Evolutionary conservation across 2,888 invertebrate species (phyloP).

Genomic region (Bruchidius siliquastri): DNA sequence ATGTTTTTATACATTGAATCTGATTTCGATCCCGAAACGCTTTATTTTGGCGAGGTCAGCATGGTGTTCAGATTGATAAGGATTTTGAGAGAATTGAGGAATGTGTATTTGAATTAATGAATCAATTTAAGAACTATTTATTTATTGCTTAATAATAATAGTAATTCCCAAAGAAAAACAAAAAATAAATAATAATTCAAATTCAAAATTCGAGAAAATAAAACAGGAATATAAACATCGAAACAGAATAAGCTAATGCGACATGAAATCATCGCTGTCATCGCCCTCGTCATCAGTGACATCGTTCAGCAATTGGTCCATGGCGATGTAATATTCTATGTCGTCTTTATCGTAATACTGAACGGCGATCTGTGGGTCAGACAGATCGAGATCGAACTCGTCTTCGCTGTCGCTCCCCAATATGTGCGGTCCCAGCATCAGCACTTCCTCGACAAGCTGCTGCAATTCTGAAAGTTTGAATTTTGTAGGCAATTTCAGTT

Average conservation of each 20-base stretch:
- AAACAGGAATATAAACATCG: neutral
- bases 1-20: too few species aligned
- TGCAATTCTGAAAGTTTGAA: neutral
- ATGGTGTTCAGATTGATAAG: too few species aligned
- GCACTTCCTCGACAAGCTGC: neutral
- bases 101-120: too few species aligned
- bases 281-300: slow-evolving; percentile 7
- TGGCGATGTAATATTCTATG: slow-evolving; percentile 23
- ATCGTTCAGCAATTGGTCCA: slow-evolving; percentile 5
- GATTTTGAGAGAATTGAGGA: too few species aligned
- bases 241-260: slow-evolving; percentile 5
- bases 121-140: neutral
- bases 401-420: slow-evolving; percentile 15
- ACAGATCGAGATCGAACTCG: slow-evolving; percentile 15
- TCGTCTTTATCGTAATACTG: slow-evolving; percentile 26
- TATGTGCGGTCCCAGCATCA: neutral
- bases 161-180: neutral
- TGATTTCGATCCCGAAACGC: too few species aligned
- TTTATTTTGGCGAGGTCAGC: too few species aligned
- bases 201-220: neutral
- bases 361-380: slow-evolving; percentile 21
- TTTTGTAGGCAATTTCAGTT: too few species aligned
- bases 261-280: slow-evolving; percentile 1
- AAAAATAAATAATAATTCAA: neutral
- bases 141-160: neutral